Evolutionary conservation across 2,888 invertebrate genomes (phyloP).

Genomic region (Macrophya annulata): DNA sequence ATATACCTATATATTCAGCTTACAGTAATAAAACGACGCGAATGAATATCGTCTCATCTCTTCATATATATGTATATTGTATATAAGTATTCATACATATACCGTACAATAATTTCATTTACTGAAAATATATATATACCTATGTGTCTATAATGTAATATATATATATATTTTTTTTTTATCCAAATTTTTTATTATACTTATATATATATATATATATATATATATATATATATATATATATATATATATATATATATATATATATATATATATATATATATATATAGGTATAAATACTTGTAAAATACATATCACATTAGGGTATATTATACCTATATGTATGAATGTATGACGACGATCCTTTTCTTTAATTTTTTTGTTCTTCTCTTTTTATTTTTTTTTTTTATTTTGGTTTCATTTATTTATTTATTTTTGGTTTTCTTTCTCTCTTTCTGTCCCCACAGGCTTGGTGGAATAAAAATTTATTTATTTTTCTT

Average conservation of each 20-base stretch:
- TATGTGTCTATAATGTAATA: no score
- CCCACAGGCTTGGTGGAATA: constrained; percentile 1
- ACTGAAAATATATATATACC: neutral
- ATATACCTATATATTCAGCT: neutral
- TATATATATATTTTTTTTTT: no score
- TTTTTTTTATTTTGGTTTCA: constrained; percentile 32
- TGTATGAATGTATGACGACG: neutral
- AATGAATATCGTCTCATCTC: no score
- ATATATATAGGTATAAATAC: no score
- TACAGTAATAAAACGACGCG: no score
- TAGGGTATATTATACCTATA: neutral
- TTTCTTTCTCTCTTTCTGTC: constrained; percentile 22
- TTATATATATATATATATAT: no score
- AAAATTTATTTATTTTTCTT: constrained; percentile 31
- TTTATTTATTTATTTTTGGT: neutral
- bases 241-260: no score
- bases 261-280: no score
- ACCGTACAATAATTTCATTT: neutral
- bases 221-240: no score
- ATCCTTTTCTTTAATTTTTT: neutral
- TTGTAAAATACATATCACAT: neutral
- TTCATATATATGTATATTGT: no score
- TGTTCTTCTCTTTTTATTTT: constrained; percentile 18
- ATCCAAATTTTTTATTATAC: no score
- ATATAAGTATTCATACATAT: no score